phyloP scores from a whole-genome alignment of 2,797 vertebrate genomes.

The Atherinosoma microstoma region DNA sequence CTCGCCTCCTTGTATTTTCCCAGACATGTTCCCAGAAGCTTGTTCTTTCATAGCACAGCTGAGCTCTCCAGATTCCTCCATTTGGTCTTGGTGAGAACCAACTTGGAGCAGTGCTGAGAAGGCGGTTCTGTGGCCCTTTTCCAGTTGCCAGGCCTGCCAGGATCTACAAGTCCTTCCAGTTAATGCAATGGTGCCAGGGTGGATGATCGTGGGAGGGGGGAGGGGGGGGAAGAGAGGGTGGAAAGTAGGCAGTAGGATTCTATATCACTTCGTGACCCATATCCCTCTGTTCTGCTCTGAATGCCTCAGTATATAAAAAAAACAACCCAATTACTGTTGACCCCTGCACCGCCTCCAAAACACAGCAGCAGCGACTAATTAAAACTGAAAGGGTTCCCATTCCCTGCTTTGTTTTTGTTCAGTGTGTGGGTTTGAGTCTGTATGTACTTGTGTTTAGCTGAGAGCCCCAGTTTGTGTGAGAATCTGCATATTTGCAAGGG shows the following conservation, averaged over 20 bases:
- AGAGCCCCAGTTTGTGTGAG: slow-evolving; percentile 33
- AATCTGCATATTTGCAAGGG: slow-evolving; percentile 26
- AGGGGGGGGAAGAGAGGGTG: slow-evolving; percentile 41
- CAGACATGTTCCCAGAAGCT: slow-evolving; percentile 75
- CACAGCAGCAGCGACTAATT: slow-evolving; percentile 80
- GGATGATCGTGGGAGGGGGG: slow-evolving; percentile 25
- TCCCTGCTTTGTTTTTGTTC: slow-evolving; percentile 66
- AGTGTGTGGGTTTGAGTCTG: slow-evolving; percentile 43
- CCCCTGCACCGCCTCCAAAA: slow-evolving; percentile 76
- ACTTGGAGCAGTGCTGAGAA: slow-evolving; percentile 63
- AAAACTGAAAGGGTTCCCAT: slow-evolving; percentile 77
- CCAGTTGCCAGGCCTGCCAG: slow-evolving; percentile 72
- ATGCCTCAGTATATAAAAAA: slow-evolving; percentile 79
- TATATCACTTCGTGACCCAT: slow-evolving; percentile 79
- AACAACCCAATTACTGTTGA: slow-evolving; percentile 84
- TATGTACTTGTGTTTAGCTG: slow-evolving; percentile 33
- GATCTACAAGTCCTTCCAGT: slow-evolving; percentile 78
- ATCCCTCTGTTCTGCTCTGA: slow-evolving; percentile 79
- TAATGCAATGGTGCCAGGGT: slow-evolving; percentile 63
- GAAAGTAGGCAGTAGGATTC: slow-evolving; percentile 64
- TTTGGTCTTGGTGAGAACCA: slow-evolving; percentile 75
- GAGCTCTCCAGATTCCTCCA: slow-evolving; percentile 74
- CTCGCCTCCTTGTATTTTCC: slow-evolving; percentile 58
- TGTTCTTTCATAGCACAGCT: slow-evolving; percentile 66
- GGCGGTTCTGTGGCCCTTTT: slow-evolving; percentile 70